Evolutionary conservation across 2,888 invertebrate genomes (phyloP).

Genomic region (Cephus runcator): DNA sequence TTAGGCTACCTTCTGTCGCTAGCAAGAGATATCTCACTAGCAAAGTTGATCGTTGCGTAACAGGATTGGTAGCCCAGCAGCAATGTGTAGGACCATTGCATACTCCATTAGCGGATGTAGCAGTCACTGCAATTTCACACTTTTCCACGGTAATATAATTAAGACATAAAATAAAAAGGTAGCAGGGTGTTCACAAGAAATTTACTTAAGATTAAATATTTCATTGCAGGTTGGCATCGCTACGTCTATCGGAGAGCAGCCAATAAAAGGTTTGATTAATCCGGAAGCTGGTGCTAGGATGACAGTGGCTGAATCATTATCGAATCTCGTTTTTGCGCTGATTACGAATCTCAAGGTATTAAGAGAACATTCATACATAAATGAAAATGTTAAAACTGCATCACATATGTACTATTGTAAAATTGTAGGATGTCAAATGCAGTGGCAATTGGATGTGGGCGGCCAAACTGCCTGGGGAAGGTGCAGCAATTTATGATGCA

Average conservation of each 20-base stretch:
- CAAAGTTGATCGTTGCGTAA: slow-evolving; percentile 95
- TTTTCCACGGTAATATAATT: slow-evolving; percentile 73
- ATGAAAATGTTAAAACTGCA: slow-evolving; percentile 5
- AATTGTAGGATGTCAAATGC: slow-evolving; percentile 90
- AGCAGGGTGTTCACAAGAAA: background rate
- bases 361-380: background rate
- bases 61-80: slow-evolving; percentile 95
- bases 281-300: slow-evolving; percentile 90
- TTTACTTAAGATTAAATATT: background rate
- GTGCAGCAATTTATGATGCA: slow-evolving; percentile 86
- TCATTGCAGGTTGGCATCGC: slow-evolving; percentile 78
- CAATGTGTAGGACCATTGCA: slow-evolving; percentile 98
- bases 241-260: slow-evolving; percentile 96
- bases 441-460: slow-evolving; percentile 99
- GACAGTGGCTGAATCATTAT: slow-evolving; percentile 93
- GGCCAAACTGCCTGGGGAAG: slow-evolving; percentile 93
- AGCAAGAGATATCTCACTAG: slow-evolving; percentile 96
- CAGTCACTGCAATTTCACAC: slow-evolving; percentile 88
- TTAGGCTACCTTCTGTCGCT: slow-evolving; percentile 89
- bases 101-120: slow-evolving; percentile 95
- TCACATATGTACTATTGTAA: background rate
- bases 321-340: slow-evolving; percentile 86
- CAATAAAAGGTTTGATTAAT: slow-evolving; percentile 89
- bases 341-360: slow-evolving; percentile 69
- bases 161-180: background rate